phyloP scores from a whole-genome alignment of 2,797 vertebrate genomes.

The Myotis pilosus region DNA sequence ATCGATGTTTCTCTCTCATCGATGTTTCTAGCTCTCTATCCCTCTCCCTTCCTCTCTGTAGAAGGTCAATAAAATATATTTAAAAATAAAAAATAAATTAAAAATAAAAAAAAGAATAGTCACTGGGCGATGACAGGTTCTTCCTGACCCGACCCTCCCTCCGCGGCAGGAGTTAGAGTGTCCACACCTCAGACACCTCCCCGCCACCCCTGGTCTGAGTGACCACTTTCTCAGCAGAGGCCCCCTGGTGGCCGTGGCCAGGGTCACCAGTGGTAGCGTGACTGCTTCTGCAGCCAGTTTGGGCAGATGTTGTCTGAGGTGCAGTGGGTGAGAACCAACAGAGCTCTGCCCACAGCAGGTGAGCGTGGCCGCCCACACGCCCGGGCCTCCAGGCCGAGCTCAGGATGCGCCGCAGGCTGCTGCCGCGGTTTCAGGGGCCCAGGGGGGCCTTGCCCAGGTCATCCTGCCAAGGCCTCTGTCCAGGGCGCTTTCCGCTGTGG shows the following conservation, averaged over 20 bases:
- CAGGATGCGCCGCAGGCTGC: not conserved
- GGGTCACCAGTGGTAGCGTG: not conserved
- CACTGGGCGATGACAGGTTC: too few species aligned
- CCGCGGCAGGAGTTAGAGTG: not conserved
- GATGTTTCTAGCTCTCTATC: too few species aligned
- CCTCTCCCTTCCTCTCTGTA: too few species aligned
- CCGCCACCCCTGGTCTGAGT: not conserved
- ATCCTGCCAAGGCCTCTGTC: not conserved
- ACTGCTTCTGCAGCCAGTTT: conserved; percentile 3
- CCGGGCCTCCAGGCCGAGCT: too few species aligned
- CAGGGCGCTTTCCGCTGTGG: not conserved
- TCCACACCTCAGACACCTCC: not conserved
- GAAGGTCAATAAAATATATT: too few species aligned
- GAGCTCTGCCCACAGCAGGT: not conserved
- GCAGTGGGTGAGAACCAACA: not conserved
- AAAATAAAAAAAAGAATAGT: too few species aligned
- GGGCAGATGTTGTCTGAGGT: conserved; percentile 43
- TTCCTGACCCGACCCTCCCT: not conserved
- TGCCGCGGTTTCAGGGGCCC: not conserved
- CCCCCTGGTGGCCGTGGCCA: not conserved
- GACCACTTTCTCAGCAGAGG: not conserved
- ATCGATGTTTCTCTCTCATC: too few species aligned
- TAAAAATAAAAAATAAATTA: too few species aligned
- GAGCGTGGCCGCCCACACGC: not conserved
- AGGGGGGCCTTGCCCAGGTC: not conserved